Evolutionary conservation across 92 coral and sea anemone genomes (phyloP), one percentile per base, ranked within the genome.

Genomic region (Pocillopora grandis): DNA sequence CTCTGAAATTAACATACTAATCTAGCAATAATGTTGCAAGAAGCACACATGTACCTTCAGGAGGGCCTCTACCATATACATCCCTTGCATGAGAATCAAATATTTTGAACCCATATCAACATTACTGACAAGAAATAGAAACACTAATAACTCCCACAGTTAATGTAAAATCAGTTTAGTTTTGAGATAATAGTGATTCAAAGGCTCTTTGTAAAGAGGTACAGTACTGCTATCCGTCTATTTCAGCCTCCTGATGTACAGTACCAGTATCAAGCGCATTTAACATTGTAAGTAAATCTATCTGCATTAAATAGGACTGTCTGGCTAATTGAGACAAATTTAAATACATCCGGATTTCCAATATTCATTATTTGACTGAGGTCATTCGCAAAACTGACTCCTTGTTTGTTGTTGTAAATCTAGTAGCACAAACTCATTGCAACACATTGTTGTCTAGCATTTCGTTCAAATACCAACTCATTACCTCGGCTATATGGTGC

Each of bases 401-500:
- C 80, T 48, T 57, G 66, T 23, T 80, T 84, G 33, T 57, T 58
- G 73, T 61, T 67, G 82, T 84, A 66, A 77, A 81, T 87, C 78
- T 73, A 82, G 60, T 77, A 57, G 62, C 85, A 81, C 52, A 81
- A 72, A 83, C 74, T 67, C 67, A 77, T 85, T 33, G 87, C 87
- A 9, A 55, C 83, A 82, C 90, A 81, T 87, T 87, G 90, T 87
- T 81, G 90, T 73, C 91, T 89, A 66, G 91, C 94, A 87, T 85
- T 88, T 78, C 61, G 89, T 77, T 91, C 89, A 91, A 91, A 88
- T 71, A 90, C 76, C 35, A 78, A 66, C 58, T 67, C 76, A 91
- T 84, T 84, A 64, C 94, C 91, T 91, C 88, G 91, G 61, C 91
- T 90, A 87, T 90, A 90, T 84, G 91, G 91, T 60, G 91, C 91